Conservation (phyloP, 2,113 vertebrate genomes). For the Promerops cafer region DNA sequence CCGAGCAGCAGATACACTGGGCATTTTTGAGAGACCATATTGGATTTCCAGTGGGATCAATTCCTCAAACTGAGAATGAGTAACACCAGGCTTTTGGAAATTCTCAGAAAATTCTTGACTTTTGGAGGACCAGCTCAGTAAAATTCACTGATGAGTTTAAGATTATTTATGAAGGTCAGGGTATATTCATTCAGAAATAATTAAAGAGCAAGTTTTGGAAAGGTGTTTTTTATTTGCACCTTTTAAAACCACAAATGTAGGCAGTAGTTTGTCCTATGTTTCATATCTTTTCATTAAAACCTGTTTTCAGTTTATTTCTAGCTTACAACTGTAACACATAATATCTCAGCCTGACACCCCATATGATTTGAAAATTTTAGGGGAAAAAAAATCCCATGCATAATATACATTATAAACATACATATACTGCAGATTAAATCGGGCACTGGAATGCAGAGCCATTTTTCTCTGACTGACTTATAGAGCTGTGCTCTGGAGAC, state of each 20-base stretch:
- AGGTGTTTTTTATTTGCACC: background rate
- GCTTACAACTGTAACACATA: background rate
- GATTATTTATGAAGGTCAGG: background rate
- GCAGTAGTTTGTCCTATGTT: background rate
- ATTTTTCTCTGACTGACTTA: background rate
- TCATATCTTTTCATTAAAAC: conserved; percentile 4
- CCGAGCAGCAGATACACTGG: background rate
- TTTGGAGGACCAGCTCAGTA: background rate
- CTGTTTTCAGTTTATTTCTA: background rate
- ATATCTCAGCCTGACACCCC: conserved; percentile 9
- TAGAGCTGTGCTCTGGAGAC: background rate
- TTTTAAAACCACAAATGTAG: background rate
- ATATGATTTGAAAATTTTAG: background rate
- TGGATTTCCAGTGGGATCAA: background rate
- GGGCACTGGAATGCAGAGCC: background rate
- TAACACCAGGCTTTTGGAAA: background rate
- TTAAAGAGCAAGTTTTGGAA: background rate
- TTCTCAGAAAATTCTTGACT: background rate
- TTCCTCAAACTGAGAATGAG: background rate
- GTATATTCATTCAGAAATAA: background rate
- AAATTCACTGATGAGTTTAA: background rate
- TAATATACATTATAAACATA: background rate
- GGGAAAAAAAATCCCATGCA: background rate
- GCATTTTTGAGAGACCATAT: background rate
- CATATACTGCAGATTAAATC: background rate